Evolutionary conservation across 1,140 invertebrate species (phyloP).

Genomic region (Brachionus asplanchnoidis): DNA sequence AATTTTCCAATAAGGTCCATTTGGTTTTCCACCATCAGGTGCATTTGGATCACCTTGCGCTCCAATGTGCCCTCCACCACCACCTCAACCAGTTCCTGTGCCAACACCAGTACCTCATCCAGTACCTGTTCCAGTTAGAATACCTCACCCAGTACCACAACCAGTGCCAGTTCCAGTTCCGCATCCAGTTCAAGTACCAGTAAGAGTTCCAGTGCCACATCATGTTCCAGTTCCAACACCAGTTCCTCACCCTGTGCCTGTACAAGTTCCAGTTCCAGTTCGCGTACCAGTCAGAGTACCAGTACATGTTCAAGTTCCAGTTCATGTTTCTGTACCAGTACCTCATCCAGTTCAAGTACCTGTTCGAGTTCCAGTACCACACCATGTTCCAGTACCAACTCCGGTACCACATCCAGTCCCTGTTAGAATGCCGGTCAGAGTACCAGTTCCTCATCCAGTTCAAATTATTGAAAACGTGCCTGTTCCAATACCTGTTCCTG

Average conservation of each 20-base stretch:
- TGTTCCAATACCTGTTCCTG: not conserved
- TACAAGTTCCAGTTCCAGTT: not conserved
- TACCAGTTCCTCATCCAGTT: constrained; percentile 22
- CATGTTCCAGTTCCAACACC: not conserved
- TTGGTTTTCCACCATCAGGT: not conserved
- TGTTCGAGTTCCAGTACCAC: not conserved
- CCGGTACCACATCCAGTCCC: not conserved
- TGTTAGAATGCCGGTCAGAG: not conserved
- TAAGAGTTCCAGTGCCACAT: not conserved
- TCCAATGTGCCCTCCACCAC: not conserved
- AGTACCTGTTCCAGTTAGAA: not conserved
- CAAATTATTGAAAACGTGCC: not conserved
- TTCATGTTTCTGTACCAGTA: not conserved
- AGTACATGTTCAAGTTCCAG: not conserved
- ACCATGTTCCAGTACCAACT: not conserved
- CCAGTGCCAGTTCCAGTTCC: not conserved
- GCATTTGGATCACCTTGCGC: not conserved
- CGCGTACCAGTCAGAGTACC: not conserved
- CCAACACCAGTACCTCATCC: not conserved
- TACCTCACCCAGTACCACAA: not conserved
- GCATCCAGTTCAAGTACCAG: constrained; percentile 4
- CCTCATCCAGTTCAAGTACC: not conserved
- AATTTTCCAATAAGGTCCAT: not conserved
- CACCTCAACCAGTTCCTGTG: constrained; percentile 1
- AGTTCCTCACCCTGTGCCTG: not conserved